These are phyloP conservation scores for Gymnoscopelus braueri DNA, from an alignment of 2,797 vertebrate genomes.

Conservation along the genomic window DNA sequence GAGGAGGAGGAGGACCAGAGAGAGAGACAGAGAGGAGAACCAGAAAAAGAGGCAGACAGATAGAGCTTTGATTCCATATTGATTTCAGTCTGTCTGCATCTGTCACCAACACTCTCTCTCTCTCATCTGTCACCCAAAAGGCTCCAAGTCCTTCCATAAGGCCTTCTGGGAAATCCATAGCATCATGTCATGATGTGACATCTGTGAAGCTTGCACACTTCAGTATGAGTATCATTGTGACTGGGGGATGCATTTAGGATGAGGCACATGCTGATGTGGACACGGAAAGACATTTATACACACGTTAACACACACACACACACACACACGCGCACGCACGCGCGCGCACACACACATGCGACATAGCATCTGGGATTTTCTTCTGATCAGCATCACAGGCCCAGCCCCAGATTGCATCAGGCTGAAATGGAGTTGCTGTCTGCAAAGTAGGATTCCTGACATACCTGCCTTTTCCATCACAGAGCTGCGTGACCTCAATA, in stretches of 20 bases:
- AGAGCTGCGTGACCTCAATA: slow-evolving; percentile 64
- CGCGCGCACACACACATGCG: slow-evolving; percentile 9
- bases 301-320: slow-evolving; percentile 7
- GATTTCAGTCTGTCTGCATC: slow-evolving; percentile 57
- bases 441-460: slow-evolving; percentile 73
- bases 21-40: not conserved
- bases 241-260: slow-evolving; percentile 64
- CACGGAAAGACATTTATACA: slow-evolving; percentile 16
- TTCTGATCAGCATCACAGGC: slow-evolving; percentile 19
- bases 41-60: slow-evolving; percentile 60
- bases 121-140: slow-evolving; percentile 28
- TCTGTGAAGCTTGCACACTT: slow-evolving; percentile 50
- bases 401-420: slow-evolving; percentile 66
- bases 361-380: slow-evolving; percentile 68
- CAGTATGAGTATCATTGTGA: slow-evolving; percentile 60
- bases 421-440: slow-evolving; percentile 59
- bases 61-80: slow-evolving; percentile 66
- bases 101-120: slow-evolving; percentile 17
- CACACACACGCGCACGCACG: slow-evolving; percentile 23
- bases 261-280: slow-evolving; percentile 1
- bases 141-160: slow-evolving; percentile 36
- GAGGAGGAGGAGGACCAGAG: too few species aligned
- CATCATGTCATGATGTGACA: slow-evolving; percentile 55
- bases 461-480: slow-evolving; percentile 81
- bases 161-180: slow-evolving; percentile 69